phyloP scores from a whole-genome alignment of 2,797 vertebrate species.

The Hydrocynus forskahlii region DNA sequence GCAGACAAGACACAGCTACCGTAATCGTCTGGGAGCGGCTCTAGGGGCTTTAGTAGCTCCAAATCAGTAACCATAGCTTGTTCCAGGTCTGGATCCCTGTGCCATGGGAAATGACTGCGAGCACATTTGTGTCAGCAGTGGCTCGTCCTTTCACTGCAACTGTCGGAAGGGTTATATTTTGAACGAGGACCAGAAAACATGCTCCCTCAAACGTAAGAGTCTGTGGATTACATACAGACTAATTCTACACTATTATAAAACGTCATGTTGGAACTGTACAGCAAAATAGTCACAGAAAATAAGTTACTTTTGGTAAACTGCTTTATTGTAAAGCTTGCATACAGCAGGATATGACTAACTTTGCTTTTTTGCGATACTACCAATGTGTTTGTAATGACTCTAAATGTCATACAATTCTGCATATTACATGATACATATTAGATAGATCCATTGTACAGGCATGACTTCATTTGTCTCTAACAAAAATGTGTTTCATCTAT shows the following conservation, averaged over 20 bases:
- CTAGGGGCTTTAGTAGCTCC: constrained; percentile 44
- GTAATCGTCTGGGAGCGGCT: constrained; percentile 50
- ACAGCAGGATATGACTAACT: constrained; percentile 29
- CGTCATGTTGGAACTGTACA: constrained; percentile 31
- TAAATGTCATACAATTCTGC: constrained; percentile 22
- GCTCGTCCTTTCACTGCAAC: constrained; percentile 80
- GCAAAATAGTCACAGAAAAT: not conserved
- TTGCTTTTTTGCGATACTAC: not conserved
- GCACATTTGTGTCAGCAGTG: constrained; percentile 84
- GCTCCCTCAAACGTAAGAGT: constrained; percentile 81
- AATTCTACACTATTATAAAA: not conserved
- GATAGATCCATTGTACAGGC: constrained; percentile 3
- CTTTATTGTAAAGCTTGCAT: constrained; percentile 22
- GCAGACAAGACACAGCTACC: constrained; percentile 22
- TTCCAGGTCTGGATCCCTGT: constrained; percentile 83
- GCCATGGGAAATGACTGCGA: constrained; percentile 84
- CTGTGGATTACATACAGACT: constrained; percentile 29
- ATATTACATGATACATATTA: constrained; percentile 32
- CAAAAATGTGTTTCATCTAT: not conserved
- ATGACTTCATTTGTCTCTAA: constrained; percentile 10
- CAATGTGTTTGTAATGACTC: constrained; percentile 36
- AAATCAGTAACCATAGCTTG: constrained; percentile 61
- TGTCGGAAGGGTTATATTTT: constrained; percentile 83
- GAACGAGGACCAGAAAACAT: constrained; percentile 86
- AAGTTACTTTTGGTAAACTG: not conserved